Conservation (phyloP, 1,140 invertebrate genomes). For the Heliconius melpomene region DNA sequence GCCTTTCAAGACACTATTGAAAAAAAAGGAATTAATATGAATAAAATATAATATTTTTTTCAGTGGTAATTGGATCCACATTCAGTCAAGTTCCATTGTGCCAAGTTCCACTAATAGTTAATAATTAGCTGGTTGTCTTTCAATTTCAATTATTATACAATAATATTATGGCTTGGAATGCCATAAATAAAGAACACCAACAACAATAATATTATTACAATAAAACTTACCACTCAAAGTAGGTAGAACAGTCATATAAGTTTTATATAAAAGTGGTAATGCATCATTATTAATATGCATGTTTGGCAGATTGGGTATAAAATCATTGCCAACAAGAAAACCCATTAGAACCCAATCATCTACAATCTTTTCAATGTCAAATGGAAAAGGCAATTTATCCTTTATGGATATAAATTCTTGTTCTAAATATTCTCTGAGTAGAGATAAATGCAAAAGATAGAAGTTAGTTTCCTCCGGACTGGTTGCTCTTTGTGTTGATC, state of each 20-base stretch:
- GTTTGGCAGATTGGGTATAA: constrained; percentile 96
- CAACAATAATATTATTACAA: background rate
- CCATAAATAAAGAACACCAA: too few relatives aligned
- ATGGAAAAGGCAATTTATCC: constrained; percentile 85
- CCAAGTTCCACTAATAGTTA: too few relatives aligned
- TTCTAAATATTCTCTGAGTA: constrained; percentile 96
- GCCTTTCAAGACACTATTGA: too few relatives aligned
- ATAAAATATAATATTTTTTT: too few relatives aligned
- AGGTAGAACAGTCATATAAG: constrained; percentile 93
- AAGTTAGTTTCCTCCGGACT: constrained; percentile 95
- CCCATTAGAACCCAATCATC: constrained; percentile 95
- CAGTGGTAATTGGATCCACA: too few relatives aligned
- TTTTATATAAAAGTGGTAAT: constrained; percentile 91
- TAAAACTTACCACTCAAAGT: constrained; percentile 88
- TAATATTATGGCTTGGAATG: too few relatives aligned
- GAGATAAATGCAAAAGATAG: constrained; percentile 94
- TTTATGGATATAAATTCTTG: constrained; percentile 93
- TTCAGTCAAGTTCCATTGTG: too few relatives aligned
- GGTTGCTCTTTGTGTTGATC: constrained; percentile 82
- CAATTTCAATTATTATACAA: too few relatives aligned
- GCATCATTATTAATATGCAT: constrained; percentile 96
- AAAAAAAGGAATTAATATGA: too few relatives aligned
- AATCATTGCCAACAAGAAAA: constrained; percentile 98
- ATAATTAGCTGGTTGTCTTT: too few relatives aligned
- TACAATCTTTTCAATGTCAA: constrained; percentile 90